Evolutionary conservation across 2,888 invertebrate genomes (phyloP).

Genomic region (Crossocerus cetratus): DNA sequence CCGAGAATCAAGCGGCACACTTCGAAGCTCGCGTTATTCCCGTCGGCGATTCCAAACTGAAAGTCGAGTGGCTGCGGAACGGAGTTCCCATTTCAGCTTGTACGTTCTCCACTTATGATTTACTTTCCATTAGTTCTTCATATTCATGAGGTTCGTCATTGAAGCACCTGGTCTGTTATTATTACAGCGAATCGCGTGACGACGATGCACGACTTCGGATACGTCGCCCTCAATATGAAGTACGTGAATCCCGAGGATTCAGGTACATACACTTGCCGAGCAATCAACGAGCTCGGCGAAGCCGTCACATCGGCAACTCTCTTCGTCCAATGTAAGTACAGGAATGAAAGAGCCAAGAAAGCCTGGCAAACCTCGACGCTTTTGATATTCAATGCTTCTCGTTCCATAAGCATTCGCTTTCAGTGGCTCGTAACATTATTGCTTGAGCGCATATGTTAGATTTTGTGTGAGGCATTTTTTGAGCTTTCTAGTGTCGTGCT

Average conservation of each 20-base stretch:
- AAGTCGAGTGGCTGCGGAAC: slow-evolving; percentile 95
- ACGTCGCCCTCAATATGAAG: slow-evolving; percentile 96
- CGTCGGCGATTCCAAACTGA: slow-evolving; percentile 94
- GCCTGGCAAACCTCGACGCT: neutral
- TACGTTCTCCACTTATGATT: slow-evolving; percentile 76
- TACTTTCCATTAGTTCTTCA: neutral
- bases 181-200: slow-evolving; percentile 89
- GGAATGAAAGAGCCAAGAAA: neutral
- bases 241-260: slow-evolving; percentile 97
- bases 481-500: slow-evolving; percentile 14
- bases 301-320: slow-evolving; percentile 96
- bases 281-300: slow-evolving; percentile 94
- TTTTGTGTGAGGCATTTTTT: slow-evolving; percentile 31
- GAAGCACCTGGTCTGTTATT: neutral
- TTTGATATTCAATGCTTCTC: slow-evolving; percentile 20
- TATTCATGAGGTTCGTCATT: neutral
- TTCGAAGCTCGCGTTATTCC: slow-evolving; percentile 96
- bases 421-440: slow-evolving; percentile 9
- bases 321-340: slow-evolving; percentile 87
- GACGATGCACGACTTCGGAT: slow-evolving; percentile 98
- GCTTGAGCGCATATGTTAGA: slow-evolving; percentile 35
- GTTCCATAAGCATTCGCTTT: slow-evolving; percentile 9
- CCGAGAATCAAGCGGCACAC: slow-evolving; percentile 95
- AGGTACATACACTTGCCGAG: slow-evolving; percentile 96
- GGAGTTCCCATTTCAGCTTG: slow-evolving; percentile 94